Conservation (phyloP, 2,797 vertebrate genomes). For the Cryptoblepharus egeriae region DNA sequence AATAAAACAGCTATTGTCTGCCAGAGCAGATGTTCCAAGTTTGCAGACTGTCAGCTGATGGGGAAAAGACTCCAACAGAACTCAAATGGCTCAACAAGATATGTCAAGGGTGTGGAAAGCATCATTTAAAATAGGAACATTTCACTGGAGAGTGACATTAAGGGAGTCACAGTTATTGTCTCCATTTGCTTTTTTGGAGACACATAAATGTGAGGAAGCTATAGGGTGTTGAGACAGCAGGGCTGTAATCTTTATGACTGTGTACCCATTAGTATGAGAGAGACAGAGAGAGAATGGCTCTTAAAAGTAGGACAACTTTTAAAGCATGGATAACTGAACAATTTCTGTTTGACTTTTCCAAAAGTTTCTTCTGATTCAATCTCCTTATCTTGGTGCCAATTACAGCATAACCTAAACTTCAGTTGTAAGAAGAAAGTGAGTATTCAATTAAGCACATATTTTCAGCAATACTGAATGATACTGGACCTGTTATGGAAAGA, state of each 20-base stretch:
- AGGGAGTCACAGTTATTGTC: not conserved
- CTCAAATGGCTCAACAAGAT: slow-evolving; percentile 4
- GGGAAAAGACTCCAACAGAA: not conserved
- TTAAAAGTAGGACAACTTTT: not conserved
- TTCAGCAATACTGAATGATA: not conserved
- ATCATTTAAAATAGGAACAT: not conserved
- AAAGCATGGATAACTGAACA: not conserved
- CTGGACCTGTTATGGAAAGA: not conserved
- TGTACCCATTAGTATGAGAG: not conserved
- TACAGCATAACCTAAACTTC: not conserved
- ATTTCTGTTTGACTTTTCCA: not conserved
- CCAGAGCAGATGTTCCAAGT: not conserved
- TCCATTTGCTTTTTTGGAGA: not conserved
- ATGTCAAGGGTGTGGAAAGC: slow-evolving; percentile 7
- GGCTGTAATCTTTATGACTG: not conserved
- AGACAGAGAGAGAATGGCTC: not conserved
- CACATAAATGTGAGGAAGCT: not conserved
- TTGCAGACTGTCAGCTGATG: not conserved
- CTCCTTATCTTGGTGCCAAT: not conserved
- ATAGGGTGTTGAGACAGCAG: not conserved
- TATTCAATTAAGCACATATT: not conserved
- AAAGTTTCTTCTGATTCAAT: not conserved
- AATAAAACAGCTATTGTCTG: slow-evolving; percentile 17
- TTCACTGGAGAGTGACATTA: not conserved
- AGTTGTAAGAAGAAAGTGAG: not conserved